Evolutionary conservation across 2,797 vertebrate species (phyloP), one percentile per base, ranked within the genome.

Genomic region (Alcedo atthis): DNA sequence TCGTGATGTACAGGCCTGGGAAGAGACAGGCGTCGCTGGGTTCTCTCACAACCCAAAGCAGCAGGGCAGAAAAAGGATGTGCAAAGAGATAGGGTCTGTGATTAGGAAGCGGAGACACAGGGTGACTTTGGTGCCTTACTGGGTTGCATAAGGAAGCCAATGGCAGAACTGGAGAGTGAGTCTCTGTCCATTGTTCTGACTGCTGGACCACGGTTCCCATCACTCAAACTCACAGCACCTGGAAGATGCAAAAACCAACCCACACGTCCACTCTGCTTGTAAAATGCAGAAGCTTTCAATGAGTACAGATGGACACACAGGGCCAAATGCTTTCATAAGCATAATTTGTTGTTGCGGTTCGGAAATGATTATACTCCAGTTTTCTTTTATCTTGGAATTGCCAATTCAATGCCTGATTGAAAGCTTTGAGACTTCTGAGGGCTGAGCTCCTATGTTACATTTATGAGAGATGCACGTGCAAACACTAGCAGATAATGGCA

Each of bases 311-410:
- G 76, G 87, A 92, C 76, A 76, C 40, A n/a, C 12, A 69, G 48
- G 63, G 59, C 69, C 85, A 94, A 83, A 81, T 62, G 62, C 73
- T 89, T 83, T 89, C 73, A 54, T 85, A 85, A 93, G 75, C 46
- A 26, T 81, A 71, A 83, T 85, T 85, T 78, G 43, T 85, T 94
- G 45, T 75, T 43, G 22, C 10, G 9, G 55, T 93, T 89, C 4
- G 10, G 73, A 93, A 95, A 75, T 87, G 0, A 89, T 68, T 90
- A 35, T 90, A 45, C 64, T 90, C 73, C 18, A 9, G 21, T 87
- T 85, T 92, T 93, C 68, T 93, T 94, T 92, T 78, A 71, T 71
- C 85, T 92, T 89, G 70, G 66, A 92, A 91, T 89, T 85, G 58
- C 69, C 85, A 81, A 59, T 95, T 95, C 66, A 94, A 19, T 85